Conservation (phyloP, 2,113 vertebrate species). For the Euleptes europaea region DNA sequence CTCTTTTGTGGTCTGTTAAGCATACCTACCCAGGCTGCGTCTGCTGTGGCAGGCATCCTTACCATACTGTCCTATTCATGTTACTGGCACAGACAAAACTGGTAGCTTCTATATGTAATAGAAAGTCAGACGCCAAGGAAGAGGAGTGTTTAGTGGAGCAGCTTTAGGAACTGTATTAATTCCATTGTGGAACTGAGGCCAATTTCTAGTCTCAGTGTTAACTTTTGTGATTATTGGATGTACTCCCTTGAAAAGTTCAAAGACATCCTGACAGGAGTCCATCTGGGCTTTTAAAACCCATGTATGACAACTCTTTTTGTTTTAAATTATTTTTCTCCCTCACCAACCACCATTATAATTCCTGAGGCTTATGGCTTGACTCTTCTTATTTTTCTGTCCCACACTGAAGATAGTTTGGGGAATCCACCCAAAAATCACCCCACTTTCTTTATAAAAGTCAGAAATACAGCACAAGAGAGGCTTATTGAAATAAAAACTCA, state of each 20-base stretch:
- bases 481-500: no score
- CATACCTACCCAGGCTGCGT: no score
- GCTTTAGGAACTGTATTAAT: not conserved
- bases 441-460: no score
- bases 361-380: no score
- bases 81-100: not conserved
- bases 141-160: not conserved
- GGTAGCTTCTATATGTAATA: not conserved
- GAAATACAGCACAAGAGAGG: no score
- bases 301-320: not conserved
- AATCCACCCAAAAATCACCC: no score
- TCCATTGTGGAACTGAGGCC: not conserved
- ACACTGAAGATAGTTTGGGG: no score
- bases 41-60: not conserved
- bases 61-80: not conserved
- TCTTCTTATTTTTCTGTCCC: no score
- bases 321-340: no score
- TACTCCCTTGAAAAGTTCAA: no score
- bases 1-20: not conserved
- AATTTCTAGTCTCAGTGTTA: not conserved
- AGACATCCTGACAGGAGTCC: not conserved
- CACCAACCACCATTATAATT: no score
- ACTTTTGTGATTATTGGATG: not conserved
- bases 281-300: not conserved
- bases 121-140: not conserved